Base-by-base conservation (phyloP, 2,113 vertebrate genomes). In the Tauraco erythrolophus region DNA sequence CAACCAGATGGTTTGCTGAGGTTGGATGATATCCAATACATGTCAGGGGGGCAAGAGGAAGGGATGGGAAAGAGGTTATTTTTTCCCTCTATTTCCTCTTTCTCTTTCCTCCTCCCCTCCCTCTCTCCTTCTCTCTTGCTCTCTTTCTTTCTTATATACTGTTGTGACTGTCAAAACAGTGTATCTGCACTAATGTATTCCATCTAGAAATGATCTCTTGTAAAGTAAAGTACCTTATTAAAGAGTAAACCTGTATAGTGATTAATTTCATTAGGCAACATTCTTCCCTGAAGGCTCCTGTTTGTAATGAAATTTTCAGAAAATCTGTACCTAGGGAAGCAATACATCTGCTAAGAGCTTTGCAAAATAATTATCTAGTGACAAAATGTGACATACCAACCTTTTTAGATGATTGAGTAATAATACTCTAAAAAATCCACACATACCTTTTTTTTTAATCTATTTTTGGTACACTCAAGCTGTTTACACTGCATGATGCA, bases 191-290 rank as follows among this genome's bases (percentile, higher is more conserved):
- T 75, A 76, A 95, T 89, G 53, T 76, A 88, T 72, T 84, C 54
- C 33, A 84, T 76, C 77, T 91, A 89, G 53, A 92, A 89, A 88
- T 74, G 94, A 88, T 65, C 31, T 84, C 41, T 77, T 89, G 50
- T 51, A 76, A 96, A 95, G 50, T 76, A 39, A 75, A 60, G 33
- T 23, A 77, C 56, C 56, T 71, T 94, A 75, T 93, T 94, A 93
- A 95, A 80, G 54, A 83, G 54, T 81, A 93, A 85, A 90, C 56
- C 74, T 13, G 0, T 72, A 79, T 84, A 92, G 91, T 50, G 41
- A 92, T 95, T 94, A 91, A 92, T 96, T 97, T 92, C 69, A 95
- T 94, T 83, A 95, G 70, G 77, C 46, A 45, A 41, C 23, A 94
- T 78, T 66, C 93, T 82, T 83, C 90, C 82, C 88, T 87, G 77